Percentiles rank a stretch among this genome's conserved stretches.
phyloP scores from a whole-genome alignment of 1,140 invertebrate species.

The Bombus haemorrhoidalis region DNA sequence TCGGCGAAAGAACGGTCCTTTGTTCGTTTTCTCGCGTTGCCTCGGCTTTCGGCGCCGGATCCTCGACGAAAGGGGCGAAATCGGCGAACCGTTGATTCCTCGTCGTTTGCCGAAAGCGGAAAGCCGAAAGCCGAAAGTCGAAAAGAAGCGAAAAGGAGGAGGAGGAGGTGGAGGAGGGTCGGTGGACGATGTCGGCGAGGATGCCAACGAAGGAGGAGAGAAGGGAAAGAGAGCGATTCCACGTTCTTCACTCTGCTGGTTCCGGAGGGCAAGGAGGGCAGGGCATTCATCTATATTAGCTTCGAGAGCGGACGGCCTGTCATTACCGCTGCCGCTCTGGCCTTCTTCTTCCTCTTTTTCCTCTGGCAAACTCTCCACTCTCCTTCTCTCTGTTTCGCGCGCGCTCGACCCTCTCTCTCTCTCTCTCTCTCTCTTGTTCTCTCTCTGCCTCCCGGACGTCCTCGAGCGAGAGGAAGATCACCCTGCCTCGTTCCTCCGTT shows the following conservation, averaged over 20 bases:
- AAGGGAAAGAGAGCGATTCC: constrained; percentile 67
- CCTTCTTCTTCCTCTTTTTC: constrained; percentile 64
- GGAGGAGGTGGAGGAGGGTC: neutral
- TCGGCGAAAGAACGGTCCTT: neutral
- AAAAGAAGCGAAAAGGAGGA: constrained; percentile 34
- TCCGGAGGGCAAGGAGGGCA: constrained; percentile 81
- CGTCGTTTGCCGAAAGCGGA: neutral
- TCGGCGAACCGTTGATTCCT: neutral
- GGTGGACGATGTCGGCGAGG: neutral
- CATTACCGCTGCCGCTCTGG: constrained; percentile 82
- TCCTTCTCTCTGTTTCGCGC: constrained; percentile 23
- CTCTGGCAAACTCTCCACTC: constrained; percentile 42
- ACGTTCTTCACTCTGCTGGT: constrained; percentile 54
- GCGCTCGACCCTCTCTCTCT: neutral
- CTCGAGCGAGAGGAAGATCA: constrained; percentile 21
- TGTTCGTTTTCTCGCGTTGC: neutral
- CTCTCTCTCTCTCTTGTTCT: neutral
- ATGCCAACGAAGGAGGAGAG: neutral
- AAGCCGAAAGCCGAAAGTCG: neutral
- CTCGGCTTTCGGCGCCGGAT: neutral
- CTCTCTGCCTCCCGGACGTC: constrained; percentile 4
- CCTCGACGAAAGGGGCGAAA: neutral
- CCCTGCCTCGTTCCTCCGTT: constrained; percentile 12
- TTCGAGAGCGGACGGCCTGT: constrained; percentile 83
- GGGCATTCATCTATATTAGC: constrained; percentile 84